Evolutionary conservation across 2,797 vertebrate species (phyloP), one percentile per base, ranked within the genome.

Genomic region (Coccyzus lansbergi): DNA sequence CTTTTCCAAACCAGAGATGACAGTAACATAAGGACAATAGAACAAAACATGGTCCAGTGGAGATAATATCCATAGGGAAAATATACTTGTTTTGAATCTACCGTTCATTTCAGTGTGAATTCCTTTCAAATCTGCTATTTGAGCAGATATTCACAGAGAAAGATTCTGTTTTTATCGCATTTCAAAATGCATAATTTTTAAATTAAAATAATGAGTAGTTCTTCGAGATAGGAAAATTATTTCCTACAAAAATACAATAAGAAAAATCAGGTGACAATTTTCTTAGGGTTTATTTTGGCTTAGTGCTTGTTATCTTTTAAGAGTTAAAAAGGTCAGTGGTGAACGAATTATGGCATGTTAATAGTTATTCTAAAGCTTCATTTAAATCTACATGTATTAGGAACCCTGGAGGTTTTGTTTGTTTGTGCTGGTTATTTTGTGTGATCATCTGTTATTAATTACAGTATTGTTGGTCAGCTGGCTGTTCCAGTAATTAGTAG

Each of bases 401-500:
- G 49, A n/a, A 91, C 52, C 48, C 69, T 82, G 88, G 67, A 67
- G 67, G 33, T 88, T 91, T 91, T 93, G 76, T 93, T 96, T 94
- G 55, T 78, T 93, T 95, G 79, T 0, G 28, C 92, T 72, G 65
- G 85, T 42, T 89, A 55, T 88, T 91, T 91, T 65, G 62, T 83
- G 48, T 69, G 80, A 90, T 83, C 91, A 79, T 93, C 94, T 97
- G 96, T 94, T 95, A 58, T 90, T 94, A 96, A 93, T 96, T 93
- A 95, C 40, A 46, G 42, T 75, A 86, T 48, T 95, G 79, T 86
- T 88, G 76, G 79, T 95, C 93, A 93, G 56, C 55, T 76, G 63
- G 52, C 85, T 90, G 87, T 81, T 94, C 53, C 70, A 95, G 67
- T 7, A 67, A 92, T 93, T 72, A 90, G 67, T 74, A 38, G 84